Conservation (phyloP, 2,113 vertebrate genomes). For the Montifringilla adamsi region DNA sequence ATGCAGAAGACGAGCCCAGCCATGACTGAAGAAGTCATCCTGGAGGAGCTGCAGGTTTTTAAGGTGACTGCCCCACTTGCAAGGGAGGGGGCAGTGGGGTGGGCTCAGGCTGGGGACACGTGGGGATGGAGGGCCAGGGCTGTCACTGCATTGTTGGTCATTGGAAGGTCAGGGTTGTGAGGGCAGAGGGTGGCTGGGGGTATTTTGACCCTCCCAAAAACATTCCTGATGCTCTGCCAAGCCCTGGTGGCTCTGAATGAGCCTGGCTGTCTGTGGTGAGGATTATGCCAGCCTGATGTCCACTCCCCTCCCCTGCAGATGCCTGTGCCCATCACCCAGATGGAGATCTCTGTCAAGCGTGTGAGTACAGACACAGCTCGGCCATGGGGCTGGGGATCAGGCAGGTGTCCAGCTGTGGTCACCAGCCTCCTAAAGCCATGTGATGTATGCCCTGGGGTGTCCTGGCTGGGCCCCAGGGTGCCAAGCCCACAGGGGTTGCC, state of each 20-base stretch:
- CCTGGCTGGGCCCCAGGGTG: rapidly evolving
- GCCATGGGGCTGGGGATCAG: rapidly evolving
- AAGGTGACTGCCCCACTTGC: slow-evolving; percentile 74
- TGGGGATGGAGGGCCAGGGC: not conserved
- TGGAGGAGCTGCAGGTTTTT: slow-evolving; percentile 94
- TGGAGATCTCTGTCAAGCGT: slow-evolving; percentile 95
- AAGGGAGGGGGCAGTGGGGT: not conserved
- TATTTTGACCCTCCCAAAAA: not conserved
- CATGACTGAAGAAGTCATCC: slow-evolving; percentile 81
- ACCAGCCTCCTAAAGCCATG: not conserved
- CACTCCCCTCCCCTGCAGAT: slow-evolving; percentile 56
- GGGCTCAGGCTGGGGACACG: not conserved
- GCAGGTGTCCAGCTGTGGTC: not conserved
- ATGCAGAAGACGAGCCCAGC: slow-evolving; percentile 72
- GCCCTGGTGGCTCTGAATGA: not conserved
- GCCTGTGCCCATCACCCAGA: slow-evolving; percentile 84
- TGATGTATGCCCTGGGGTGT: not conserved
- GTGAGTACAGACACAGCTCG: slow-evolving; percentile 35
- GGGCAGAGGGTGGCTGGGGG: not conserved
- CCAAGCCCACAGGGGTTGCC: rapidly evolving
- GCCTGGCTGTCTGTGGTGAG: rapidly evolving
- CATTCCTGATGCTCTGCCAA: not conserved
- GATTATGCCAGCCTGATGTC: not conserved
- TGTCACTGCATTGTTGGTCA: not conserved
- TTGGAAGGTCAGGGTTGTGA: not conserved